Conservation (phyloP, 2,113 vertebrate species). For the Tonatia bakeri region DNA sequence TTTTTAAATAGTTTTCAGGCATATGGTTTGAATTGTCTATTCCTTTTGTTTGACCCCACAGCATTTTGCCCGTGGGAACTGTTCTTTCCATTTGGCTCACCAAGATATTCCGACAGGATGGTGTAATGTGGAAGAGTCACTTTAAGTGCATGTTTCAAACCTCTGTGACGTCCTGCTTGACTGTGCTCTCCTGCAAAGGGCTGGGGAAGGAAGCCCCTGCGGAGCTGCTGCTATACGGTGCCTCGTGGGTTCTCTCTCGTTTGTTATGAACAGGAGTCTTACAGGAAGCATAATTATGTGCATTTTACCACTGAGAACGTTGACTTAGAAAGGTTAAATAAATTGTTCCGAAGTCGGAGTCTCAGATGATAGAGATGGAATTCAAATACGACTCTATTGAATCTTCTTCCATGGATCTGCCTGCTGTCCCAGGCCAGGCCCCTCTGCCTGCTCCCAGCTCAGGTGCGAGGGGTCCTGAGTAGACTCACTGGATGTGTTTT, state of each 20-base stretch:
- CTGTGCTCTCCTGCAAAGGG: not conserved
- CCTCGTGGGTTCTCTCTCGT: not conserved
- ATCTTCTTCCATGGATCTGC: not conserved
- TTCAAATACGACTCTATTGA: conserved; percentile 4
- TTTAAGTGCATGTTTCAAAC: not conserved
- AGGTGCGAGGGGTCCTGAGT: not conserved
- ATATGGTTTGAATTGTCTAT: not conserved
- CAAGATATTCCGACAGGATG: not conserved
- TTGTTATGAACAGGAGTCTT: conserved; percentile 6
- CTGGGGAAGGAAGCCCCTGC: not conserved
- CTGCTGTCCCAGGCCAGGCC: not conserved
- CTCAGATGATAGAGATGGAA: conserved; percentile 22
- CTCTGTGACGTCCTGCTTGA: not conserved
- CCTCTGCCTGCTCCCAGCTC: not conserved
- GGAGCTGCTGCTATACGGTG: not conserved
- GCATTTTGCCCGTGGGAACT: not conserved
- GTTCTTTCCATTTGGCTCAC: not conserved
- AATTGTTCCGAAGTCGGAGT: conserved; percentile 35
- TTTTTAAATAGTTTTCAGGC: not conserved
- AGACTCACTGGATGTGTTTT: not conserved
- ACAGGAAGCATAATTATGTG: not conserved
- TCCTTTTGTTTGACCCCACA: not conserved
- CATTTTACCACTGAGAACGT: not conserved
- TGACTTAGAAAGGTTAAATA: conserved; percentile 46
- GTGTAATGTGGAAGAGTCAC: not conserved